Evolutionary conservation across 2,797 vertebrate genomes (phyloP).

Genomic region (Sylvia borin): DNA sequence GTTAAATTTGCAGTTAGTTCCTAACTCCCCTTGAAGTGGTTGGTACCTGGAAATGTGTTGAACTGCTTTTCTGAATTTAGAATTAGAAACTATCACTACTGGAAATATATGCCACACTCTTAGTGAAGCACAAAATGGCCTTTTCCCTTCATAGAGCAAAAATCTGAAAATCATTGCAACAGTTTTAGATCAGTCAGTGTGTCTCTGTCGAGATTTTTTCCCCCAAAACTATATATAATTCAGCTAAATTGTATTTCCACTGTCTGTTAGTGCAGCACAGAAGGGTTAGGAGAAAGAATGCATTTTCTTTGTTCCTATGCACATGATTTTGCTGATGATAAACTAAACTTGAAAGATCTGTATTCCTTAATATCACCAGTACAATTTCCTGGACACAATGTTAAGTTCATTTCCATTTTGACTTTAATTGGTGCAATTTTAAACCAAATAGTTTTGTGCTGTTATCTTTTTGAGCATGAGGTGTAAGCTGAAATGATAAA

Average conservation of each 20-base stretch:
- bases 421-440: constrained; percentile 67
- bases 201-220: background rate
- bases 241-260: background rate
- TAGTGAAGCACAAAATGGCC: constrained; percentile 39
- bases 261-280: constrained; percentile 10
- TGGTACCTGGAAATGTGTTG: background rate
- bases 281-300: background rate
- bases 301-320: constrained; percentile 38
- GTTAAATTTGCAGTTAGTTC: constrained; percentile 20
- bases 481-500: constrained; percentile 63
- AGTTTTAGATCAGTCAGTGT: background rate
- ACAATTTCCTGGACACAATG: constrained; percentile 38
- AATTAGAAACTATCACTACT: constrained; percentile 44
- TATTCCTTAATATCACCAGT: background rate
- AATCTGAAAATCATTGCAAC: background rate
- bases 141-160: constrained; percentile 24
- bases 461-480: constrained; percentile 66
- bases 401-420: constrained; percentile 54
- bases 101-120: background rate
- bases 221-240: constrained; percentile 14
- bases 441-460: constrained; percentile 37
- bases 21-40: background rate
- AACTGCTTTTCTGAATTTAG: constrained; percentile 60
- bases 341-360: constrained; percentile 1
- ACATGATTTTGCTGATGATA: constrained; percentile 23